Base-by-base conservation (phyloP, 2,888 invertebrate species). In the Schizotus pectinicornis region DNA sequence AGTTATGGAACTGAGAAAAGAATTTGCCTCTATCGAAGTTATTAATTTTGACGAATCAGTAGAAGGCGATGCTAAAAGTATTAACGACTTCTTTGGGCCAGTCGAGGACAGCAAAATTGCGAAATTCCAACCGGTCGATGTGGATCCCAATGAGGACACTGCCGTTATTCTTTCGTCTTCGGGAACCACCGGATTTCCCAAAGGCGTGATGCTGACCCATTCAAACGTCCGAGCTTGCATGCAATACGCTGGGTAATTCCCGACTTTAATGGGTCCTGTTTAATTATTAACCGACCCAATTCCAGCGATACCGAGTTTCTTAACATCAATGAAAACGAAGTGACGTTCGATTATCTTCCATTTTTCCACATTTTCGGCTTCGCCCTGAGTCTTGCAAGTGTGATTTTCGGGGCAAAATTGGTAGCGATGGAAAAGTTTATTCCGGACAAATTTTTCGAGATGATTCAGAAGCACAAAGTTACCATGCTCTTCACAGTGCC, bases 141-240 rank as follows among this genome's bases (percentile, higher is more conserved):
- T 48, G 1, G 22, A 31, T 11, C 36, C 38, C 6, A 13, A 49
- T 3, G 37, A 36, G 31, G 9, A 22, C 5, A 5, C 5, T 3
- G 84, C 84, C 0, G 77, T 89, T n/a, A 79, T 93, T 70, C 92
- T 91, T 0, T 93, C 89, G 76, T 92, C 92, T 1, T 92, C 92
- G 74, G 91, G 91, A 1, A 94, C 94, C 0, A 94, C 93, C 0
- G 94, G 94, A 0, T 58, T 88, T 47, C 88, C 90, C 0, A 91
- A 91, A 79, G 90, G 89, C 1, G 90, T 91, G 0, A 82, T 85
- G 66, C 79, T 90, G 1, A 83, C 85, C 0, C 59, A 63, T 34
- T 67, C 56, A 34, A 79, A 79, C 69, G 43, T 81, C 1, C 68
- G 79, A 0, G 60, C 78, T 1, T 79, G 81, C 57, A 41, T 75